Evolutionary conservation across 2,797 vertebrate genomes (phyloP).

Genomic region (Orestias chungarensis): DNA sequence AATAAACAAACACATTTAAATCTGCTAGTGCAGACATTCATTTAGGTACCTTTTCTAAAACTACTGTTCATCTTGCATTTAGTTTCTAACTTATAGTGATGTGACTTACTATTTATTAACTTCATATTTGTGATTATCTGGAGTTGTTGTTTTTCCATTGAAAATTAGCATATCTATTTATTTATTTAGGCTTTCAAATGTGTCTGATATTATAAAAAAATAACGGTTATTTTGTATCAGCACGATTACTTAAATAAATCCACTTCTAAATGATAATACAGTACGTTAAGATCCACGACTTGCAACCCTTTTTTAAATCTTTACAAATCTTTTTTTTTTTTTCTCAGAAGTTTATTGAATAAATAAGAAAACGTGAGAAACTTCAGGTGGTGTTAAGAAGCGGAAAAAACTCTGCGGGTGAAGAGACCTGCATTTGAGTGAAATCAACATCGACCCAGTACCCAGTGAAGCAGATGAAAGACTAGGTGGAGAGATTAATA

Average conservation of each 20-base stretch:
- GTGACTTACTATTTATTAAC: neutral
- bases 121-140: neutral
- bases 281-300: neutral
- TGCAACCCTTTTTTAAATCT: neutral
- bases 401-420: neutral
- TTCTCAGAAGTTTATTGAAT: neutral
- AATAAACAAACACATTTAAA: neutral
- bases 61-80: neutral
- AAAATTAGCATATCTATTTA: neutral
- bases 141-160: neutral
- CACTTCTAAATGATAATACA: neutral
- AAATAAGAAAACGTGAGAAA: neutral
- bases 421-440: neutral
- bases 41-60: neutral
- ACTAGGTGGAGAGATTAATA: slow-evolving; percentile 1
- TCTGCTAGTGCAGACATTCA: neutral
- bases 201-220: neutral
- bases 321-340: neutral
- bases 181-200: neutral
- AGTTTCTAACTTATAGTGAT: neutral
- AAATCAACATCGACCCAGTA: slow-evolving; percentile 6
- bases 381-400: neutral
- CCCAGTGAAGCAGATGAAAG: slow-evolving; percentile 5
- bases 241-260: neutral
- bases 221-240: neutral